Conservation (phyloP, 2,888 invertebrate genomes). For the Eupithecia tripunctaria region DNA sequence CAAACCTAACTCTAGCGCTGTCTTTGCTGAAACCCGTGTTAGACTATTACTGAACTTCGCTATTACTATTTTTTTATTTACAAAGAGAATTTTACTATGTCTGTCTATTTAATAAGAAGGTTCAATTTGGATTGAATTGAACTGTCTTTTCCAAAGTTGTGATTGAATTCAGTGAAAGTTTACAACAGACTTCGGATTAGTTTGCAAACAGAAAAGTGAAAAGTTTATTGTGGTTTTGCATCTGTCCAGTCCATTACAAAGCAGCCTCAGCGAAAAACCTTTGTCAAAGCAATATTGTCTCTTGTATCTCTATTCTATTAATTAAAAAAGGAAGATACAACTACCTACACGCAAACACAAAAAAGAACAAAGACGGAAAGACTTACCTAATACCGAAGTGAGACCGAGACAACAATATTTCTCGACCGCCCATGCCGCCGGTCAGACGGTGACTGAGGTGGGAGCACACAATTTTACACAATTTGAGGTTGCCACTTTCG, state of each 20-base stretch:
- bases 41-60: background rate
- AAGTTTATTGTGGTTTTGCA: slow-evolving; percentile 1
- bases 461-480: too few relatives aligned
- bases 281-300: background rate
- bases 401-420: too few relatives aligned
- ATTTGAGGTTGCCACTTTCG: too few relatives aligned
- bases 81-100: background rate
- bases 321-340: too few relatives aligned
- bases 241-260: background rate
- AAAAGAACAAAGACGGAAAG: too few relatives aligned
- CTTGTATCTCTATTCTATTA: background rate
- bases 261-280: background rate
- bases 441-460: too few relatives aligned
- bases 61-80: too few relatives aligned
- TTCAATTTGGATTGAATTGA: background rate
- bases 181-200: background rate
- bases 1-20: too few relatives aligned
- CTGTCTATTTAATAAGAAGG: background rate
- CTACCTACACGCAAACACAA: too few relatives aligned
- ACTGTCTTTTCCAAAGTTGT: background rate
- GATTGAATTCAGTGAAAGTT: background rate
- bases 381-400: too few relatives aligned
- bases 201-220: background rate
- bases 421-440: too few relatives aligned
- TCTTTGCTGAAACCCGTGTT: too few relatives aligned